Conservation (phyloP, 2,797 vertebrate genomes). For the Hoplostethus mediterraneus region DNA sequence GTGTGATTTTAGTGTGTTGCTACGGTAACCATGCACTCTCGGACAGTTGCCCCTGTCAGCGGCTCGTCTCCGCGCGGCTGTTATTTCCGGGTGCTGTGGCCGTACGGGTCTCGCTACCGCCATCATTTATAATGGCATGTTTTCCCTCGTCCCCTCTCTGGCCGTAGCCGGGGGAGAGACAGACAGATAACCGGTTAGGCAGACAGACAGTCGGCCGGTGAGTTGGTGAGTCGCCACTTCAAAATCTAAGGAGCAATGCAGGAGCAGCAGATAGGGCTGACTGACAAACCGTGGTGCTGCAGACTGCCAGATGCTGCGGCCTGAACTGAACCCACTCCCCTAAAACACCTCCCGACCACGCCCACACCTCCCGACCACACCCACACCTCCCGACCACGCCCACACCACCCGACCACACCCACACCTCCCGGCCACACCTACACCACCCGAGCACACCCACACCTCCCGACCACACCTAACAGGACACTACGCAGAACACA, state of each 20-base stretch:
- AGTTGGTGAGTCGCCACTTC: too few relatives aligned
- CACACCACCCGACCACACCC: slow-evolving; percentile 37
- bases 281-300: background rate
- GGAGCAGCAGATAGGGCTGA: slow-evolving; percentile 1
- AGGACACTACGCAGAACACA: slow-evolving; percentile 36
- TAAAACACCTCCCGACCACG: slow-evolving; percentile 51
- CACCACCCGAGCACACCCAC: slow-evolving; percentile 47
- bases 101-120: background rate
- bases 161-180: background rate
- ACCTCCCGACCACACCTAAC: slow-evolving; percentile 31
- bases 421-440: slow-evolving; percentile 39
- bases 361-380: slow-evolving; percentile 37
- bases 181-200: background rate
- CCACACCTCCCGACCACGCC: too few relatives aligned
- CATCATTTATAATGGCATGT: background rate
- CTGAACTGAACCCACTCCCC: slow-evolving; percentile 42
- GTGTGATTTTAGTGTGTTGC: slow-evolving; percentile 44
- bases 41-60: slow-evolving; percentile 40
- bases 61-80: slow-evolving; percentile 39
- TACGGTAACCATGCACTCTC: slow-evolving; percentile 38
- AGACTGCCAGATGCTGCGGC: background rate
- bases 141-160: background rate
- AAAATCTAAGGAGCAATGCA: background rate
- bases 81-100: slow-evolving; percentile 14
- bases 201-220: background rate